Evolutionary conservation across 2,113 vertebrate genomes (phyloP), one percentile per base, ranked within the genome.

Genomic region (Sturnira hondurensis): DNA sequence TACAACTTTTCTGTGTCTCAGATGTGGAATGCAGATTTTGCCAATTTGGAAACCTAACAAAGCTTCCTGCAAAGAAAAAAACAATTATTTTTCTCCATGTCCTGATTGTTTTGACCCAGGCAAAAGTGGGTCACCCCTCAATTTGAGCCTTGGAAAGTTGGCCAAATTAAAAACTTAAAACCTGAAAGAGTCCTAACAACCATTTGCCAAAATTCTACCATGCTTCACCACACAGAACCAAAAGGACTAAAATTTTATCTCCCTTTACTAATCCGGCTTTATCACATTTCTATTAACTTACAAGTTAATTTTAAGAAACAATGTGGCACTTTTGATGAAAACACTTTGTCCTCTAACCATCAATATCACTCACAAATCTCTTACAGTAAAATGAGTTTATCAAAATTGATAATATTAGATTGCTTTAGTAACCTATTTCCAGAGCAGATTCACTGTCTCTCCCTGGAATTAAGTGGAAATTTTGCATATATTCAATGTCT

Each of bases 121-220:
- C 84, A 93, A 97, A 97, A 97, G 93, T 96, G 45, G 92, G 84
- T 86, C 87, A 93, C 43, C 76, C 58, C 43, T 96, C 93, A 86
- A 81, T 41, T 78, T 95, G 85, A 87, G 95, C 89, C 95, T 20
- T 0, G 1, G 82, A 43, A 86, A 92, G 38, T 33, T 56, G 63
- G 95, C 76, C 97, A 84, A 84, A 90, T 91, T 56, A 95, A 92
- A 97, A 71, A 89, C 76, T 89, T 94, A 93, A 92, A 89, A 83
- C 87, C 87, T 87, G n/a, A 94, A 91, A 94, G 67, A 84, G 56
- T 50, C 71, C 85, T 86, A 89, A 65, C 7, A 70, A 81, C 31
- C 15, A 19, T 89, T 43, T 81, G 90, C 58, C 94, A 87, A 76
- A 80, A 90, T 92, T 70, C 36, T 12, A 33, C 86, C 36, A 12